These are phyloP conservation scores for Egretta garzetta DNA, from an alignment of 2,113 vertebrate genomes.

Conservation along the genomic window DNA sequence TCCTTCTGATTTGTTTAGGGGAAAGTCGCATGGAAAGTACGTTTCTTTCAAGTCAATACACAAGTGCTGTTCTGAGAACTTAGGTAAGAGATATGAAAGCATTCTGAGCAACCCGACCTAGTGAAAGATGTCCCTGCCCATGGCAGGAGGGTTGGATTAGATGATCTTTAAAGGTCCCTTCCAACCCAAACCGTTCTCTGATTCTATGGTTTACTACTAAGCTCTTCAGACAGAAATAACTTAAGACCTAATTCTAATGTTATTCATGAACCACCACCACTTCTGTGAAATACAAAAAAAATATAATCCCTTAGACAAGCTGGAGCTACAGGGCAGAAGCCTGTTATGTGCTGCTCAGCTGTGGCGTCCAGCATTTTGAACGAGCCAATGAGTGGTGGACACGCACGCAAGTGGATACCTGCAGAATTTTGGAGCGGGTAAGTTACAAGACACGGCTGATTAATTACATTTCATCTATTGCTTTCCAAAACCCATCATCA, in stretches of 20 bases:
- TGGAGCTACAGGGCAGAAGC: background rate
- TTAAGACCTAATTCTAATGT: background rate
- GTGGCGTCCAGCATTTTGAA: background rate
- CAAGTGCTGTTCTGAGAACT: background rate
- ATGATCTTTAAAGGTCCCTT: background rate
- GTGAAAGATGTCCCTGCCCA: background rate
- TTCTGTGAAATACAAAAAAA: background rate
- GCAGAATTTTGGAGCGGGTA: background rate
- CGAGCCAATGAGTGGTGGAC: background rate
- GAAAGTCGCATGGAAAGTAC: background rate
- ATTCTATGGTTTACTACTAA: background rate
- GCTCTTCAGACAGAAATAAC: background rate
- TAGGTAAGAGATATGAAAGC: background rate
- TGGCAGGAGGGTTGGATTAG: background rate
- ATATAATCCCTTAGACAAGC: background rate
- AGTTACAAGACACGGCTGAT: background rate
- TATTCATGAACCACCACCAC: fast-evolving
- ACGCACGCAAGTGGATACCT: background rate
- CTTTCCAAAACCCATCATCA: background rate
- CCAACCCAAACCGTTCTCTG: background rate
- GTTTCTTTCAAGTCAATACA: background rate
- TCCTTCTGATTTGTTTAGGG: background rate
- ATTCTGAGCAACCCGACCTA: background rate
- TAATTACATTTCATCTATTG: background rate
- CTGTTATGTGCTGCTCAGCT: background rate